Conservation (phyloP, 2,113 vertebrate species). For the Theristicus caerulescens region DNA sequence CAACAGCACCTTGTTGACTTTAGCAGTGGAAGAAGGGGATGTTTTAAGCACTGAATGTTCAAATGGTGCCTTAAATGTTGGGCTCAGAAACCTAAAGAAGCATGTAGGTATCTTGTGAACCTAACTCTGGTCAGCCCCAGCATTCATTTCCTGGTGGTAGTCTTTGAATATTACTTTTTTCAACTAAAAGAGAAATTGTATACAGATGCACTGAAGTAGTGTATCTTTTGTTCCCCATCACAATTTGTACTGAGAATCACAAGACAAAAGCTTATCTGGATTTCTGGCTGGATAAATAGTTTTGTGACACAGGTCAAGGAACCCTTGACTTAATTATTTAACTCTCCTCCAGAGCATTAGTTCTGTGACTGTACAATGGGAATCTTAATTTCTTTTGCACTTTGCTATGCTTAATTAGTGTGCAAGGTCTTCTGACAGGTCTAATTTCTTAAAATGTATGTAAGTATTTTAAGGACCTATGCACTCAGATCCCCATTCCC, state of each 20-base stretch:
- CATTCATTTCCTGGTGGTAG: not conserved
- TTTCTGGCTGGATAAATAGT: conserved; percentile 9
- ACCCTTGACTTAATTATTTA: conserved; percentile 20
- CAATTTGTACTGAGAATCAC: not conserved
- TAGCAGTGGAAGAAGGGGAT: not conserved
- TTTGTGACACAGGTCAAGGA: not conserved
- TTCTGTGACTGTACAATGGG: not conserved
- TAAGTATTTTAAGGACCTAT: not conserved
- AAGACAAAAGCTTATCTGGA: conserved; percentile 4
- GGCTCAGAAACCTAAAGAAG: not conserved
- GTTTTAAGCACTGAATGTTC: not conserved
- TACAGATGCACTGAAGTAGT: not conserved
- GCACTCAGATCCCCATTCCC: not conserved
- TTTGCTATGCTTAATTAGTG: not conserved
- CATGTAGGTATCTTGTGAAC: not conserved
- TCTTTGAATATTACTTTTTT: not conserved
- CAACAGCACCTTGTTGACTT: not conserved
- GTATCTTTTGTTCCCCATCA: not conserved
- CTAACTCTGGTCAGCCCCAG: not conserved
- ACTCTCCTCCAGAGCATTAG: not conserved
- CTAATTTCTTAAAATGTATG: not conserved
- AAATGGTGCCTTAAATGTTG: not conserved
- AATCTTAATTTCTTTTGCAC: not conserved
- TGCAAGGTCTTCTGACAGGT: not conserved
- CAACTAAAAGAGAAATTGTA: not conserved